phyloP scores from a whole-genome alignment of 2,797 vertebrate genomes.

The Coreius guichenoti region DNA sequence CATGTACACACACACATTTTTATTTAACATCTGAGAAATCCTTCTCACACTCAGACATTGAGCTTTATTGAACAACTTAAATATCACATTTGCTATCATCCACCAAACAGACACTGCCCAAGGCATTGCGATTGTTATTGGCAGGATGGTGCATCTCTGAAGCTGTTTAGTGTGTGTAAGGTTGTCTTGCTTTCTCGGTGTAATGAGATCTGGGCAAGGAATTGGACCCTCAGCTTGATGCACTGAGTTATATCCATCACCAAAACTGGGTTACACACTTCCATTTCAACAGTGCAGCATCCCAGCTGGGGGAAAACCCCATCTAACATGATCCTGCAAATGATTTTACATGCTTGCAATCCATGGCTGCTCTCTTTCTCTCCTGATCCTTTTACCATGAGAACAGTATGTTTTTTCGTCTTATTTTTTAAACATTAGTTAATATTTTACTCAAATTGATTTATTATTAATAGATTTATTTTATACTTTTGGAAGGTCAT shows the following conservation, averaged over 20 bases:
- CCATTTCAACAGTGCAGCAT: conserved; percentile 22
- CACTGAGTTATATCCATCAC: conserved; percentile 33
- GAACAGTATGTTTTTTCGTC: neutral
- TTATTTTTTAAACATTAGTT: neutral
- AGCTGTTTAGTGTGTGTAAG: conserved; percentile 19
- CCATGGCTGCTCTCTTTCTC: neutral
- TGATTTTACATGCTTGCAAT: neutral
- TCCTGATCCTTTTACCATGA: neutral
- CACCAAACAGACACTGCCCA: conserved; percentile 2
- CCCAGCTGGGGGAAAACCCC: conserved; percentile 1
- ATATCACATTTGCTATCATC: conserved; percentile 23
- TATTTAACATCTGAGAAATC: conserved; percentile 38
- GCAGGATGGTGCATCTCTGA: conserved; percentile 20
- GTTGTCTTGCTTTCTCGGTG: conserved; percentile 13
- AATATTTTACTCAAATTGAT: neutral
- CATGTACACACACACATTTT: neutral
- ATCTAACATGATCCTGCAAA: neutral
- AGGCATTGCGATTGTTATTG: conserved; percentile 27
- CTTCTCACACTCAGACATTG: conserved; percentile 7
- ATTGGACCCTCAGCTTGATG: conserved; percentile 24
- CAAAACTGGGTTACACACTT: conserved; percentile 31
- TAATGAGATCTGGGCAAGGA: conserved; percentile 33
- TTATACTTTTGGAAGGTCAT: neutral
- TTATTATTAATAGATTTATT: neutral
- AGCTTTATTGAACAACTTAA: conserved; percentile 50